Evolutionary conservation across 1,140 invertebrate genomes (phyloP), one percentile per base, ranked within the genome.

Genomic region (Drosophila novamexicana): DNA sequence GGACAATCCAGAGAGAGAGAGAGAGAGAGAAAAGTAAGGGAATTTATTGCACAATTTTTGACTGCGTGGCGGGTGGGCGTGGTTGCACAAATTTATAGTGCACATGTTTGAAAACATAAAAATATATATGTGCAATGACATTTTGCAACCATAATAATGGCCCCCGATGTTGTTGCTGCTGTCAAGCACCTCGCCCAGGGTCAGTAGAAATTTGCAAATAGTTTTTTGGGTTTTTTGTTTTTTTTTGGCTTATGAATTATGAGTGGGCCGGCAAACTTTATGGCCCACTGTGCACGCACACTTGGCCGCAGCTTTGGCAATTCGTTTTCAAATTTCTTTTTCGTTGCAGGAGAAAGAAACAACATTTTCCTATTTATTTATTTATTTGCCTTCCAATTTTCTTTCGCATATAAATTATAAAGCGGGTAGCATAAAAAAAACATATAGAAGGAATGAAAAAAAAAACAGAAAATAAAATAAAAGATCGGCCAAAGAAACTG

Each of bases 151-250:
- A 68, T 54, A 73, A 68, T 42, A 61, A 54, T 5, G 22, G 22
- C 4, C 22, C 4, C 22, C 4, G 22, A 29, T 50, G 18, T 75
- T 40, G 45, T 56, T 56, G 62, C 36, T 72, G 66, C 82, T 77
- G 82, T 83, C 82, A 86, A 86, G 83, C 79, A 88, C 82, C 82
- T 83, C 76, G 50, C 34, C 66, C 82, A 86, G 83, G 82, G 82
- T 88, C 82, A 79, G 50, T 37, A 57, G 40, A 52, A 57, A 76
- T 66, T 75, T 40, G 54, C 66, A 67, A 88, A 85, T 82, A 88
- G 79, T 18, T 69, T 62, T 82, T 78, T 45, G 57, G 22, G 22
- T 53, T 47, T 22, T 39, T 6, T 14, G 7, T 7, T 37, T n/a
- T 16, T 39, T 81, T 76, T 47, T 76, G 75, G 75, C 56, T 64